Conservation (phyloP, 2,113 vertebrate genomes). For the Oreotragus oreotragus region DNA sequence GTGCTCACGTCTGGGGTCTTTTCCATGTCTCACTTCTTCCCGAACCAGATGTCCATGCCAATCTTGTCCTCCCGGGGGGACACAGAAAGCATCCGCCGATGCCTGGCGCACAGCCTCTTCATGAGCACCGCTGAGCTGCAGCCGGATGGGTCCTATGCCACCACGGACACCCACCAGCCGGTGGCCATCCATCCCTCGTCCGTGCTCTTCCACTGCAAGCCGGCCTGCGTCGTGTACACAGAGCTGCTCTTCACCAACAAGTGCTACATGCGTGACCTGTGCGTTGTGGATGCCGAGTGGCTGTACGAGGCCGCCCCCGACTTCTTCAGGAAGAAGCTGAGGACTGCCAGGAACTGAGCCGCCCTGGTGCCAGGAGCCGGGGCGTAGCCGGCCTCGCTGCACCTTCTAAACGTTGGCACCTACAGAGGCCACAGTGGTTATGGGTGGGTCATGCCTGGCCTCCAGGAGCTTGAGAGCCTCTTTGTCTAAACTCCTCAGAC, state of each 20-base stretch:
- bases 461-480: not conserved
- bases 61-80: conserved; percentile 87
- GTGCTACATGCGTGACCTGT: conserved; percentile 97
- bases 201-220: conserved; percentile 93
- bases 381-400: rapidly evolving
- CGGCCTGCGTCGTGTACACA: conserved; percentile 91
- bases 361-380: rapidly evolving
- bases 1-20: not conserved
- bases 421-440: not conserved
- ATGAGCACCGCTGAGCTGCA: conserved; percentile 92
- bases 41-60: conserved; percentile 87
- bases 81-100: conserved; percentile 85
- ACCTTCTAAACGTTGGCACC: not conserved
- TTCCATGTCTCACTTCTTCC: not conserved
- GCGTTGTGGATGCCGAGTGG: conserved; percentile 92
- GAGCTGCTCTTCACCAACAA: conserved; percentile 92
- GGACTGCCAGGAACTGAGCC: conserved; percentile 67
- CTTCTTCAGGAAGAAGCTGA: conserved; percentile 90
- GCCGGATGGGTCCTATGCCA: conserved; percentile 88
- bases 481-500: not conserved
- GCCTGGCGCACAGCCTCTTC: conserved; percentile 94
- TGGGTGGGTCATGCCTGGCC: not conserved
- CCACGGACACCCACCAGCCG: conserved; percentile 87
- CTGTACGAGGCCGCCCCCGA: conserved; percentile 91
- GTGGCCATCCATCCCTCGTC: conserved; percentile 96